These are phyloP conservation scores for Oscarella lobularis DNA, from an alignment of 37 sponge, comb jelly and placozoan genomes.

Conservation along the genomic window DNA sequence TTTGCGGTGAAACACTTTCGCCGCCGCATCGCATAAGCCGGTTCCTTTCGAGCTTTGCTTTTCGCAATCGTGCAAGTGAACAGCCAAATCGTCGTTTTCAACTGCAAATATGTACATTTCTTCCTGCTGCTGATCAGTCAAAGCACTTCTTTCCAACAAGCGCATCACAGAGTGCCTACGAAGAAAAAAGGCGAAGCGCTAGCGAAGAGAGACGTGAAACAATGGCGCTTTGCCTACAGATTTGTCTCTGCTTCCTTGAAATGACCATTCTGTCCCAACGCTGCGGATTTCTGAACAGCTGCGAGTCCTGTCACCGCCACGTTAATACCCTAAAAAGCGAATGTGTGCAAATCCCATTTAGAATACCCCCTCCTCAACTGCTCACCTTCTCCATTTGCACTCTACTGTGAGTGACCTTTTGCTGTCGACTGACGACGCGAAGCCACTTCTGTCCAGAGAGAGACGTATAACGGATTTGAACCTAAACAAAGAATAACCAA, in stretches of 20 bases:
- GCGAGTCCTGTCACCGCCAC: constrained; percentile 69
- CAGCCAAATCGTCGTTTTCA: constrained; percentile 33
- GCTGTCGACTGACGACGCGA: constrained; percentile 51
- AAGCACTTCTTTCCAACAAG: constrained; percentile 51
- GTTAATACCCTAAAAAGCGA: constrained; percentile 44
- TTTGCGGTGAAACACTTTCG: constrained; percentile 53
- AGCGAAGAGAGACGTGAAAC: not conserved
- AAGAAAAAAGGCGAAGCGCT: not conserved
- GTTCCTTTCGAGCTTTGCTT: constrained; percentile 17
- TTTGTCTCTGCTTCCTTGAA: constrained; percentile 54
- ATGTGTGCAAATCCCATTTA: too few species aligned
- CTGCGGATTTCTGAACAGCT: constrained; percentile 65
- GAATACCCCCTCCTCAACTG: too few species aligned
- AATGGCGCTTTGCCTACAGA: constrained; percentile 28
- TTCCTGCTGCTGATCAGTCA: constrained; percentile 64
- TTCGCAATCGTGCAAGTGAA: constrained; percentile 22
- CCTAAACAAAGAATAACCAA: constrained; percentile 18
- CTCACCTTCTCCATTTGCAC: constrained; percentile 35
- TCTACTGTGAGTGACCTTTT: constrained; percentile 31
- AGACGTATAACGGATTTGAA: constrained; percentile 68
- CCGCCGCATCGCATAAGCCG: constrained; percentile 31
- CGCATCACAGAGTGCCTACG: constrained; percentile 39
- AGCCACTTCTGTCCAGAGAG: constrained; percentile 71
- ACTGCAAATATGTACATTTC: constrained; percentile 64
- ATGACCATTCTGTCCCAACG: constrained; percentile 53